These are phyloP conservation scores for Villa cingulata DNA, from an alignment of 2,888 invertebrate genomes.

Conservation along the genomic window DNA sequence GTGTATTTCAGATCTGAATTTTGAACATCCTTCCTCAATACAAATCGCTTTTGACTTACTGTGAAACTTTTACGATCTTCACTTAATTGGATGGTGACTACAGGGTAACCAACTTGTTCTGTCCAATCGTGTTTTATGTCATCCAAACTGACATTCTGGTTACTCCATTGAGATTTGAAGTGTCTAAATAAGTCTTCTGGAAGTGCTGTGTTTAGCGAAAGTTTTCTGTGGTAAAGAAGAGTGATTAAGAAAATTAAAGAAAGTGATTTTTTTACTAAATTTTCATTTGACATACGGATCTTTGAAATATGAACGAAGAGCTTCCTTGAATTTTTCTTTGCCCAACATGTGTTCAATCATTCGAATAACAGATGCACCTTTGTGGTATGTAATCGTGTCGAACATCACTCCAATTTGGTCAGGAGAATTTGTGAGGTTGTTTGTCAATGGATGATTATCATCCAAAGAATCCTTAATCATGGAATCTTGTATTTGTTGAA, in stretches of 20 bases:
- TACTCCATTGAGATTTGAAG: constrained; percentile 31
- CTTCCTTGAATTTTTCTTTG: constrained; percentile 37
- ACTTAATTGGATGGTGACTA: constrained; percentile 38
- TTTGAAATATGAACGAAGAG: constrained; percentile 43
- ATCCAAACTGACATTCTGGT: constrained; percentile 24
- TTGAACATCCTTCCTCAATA: constrained; percentile 12
- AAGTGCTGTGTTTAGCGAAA: constrained; percentile 24
- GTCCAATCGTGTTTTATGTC: constrained; percentile 46
- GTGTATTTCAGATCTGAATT: background rate
- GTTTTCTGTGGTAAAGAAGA: background rate
- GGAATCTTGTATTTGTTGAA: constrained; percentile 51
- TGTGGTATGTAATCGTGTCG: constrained; percentile 52
- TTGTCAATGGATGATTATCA: constrained; percentile 45
- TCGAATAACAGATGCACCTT: constrained; percentile 50
- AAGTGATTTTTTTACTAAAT: too few species aligned
- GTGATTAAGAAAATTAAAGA: too few species aligned
- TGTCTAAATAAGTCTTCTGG: constrained; percentile 41
- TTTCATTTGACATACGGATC: background rate
- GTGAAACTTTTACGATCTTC: constrained; percentile 7
- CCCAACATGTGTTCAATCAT: constrained; percentile 55
- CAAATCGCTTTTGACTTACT: constrained; percentile 22
- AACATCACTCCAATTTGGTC: constrained; percentile 47
- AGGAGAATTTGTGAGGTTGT: constrained; percentile 41
- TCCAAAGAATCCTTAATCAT: constrained; percentile 44
- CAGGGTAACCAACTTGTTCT: constrained; percentile 49